Percentiles rank a stretch among this genome's conserved stretches.
phyloP scores from a whole-genome alignment of 2,113 vertebrate genomes.

The Seriola dumerili region DNA sequence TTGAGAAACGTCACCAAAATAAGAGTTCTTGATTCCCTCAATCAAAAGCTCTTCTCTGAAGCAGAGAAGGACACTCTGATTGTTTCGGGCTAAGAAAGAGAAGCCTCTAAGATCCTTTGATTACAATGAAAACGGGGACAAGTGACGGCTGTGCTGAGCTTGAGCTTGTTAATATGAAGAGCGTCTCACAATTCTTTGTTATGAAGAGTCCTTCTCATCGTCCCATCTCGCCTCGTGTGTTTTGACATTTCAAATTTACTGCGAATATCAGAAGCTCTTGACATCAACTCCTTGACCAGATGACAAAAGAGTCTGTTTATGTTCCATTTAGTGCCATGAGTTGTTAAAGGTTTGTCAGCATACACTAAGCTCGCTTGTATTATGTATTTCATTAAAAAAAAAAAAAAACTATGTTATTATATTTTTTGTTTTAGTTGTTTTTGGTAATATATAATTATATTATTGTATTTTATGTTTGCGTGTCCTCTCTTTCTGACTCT shows the following conservation, averaged over 20 bases:
- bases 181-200: conserved; percentile 4
- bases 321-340: not conserved
- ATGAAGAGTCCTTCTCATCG: not conserved
- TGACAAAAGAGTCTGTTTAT: not conserved
- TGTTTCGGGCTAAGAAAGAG: conserved; percentile 3
- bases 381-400: too few species aligned
- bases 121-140: conserved; percentile 23
- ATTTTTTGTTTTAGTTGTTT: too few species aligned
- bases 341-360: not conserved
- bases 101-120: conserved; percentile 5
- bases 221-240: not conserved
- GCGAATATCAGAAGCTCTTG: not conserved
- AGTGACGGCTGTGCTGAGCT: not conserved
- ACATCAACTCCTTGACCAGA: not conserved
- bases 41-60: conserved; percentile 13
- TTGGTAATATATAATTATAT: too few species aligned
- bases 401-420: too few species aligned
- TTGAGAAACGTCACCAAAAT: conserved; percentile 33
- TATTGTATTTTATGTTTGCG: too few species aligned
- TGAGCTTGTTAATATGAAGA: not conserved
- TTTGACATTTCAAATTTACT: conserved; percentile 4
- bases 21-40: conserved; percentile 35
- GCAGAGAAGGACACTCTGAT: conserved; percentile 8
- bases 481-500: too few species aligned
- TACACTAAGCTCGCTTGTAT: too few species aligned